Evolutionary conservation across 2,797 vertebrate species (phyloP).

Genomic region (Cryptoblepharus egeriae): DNA sequence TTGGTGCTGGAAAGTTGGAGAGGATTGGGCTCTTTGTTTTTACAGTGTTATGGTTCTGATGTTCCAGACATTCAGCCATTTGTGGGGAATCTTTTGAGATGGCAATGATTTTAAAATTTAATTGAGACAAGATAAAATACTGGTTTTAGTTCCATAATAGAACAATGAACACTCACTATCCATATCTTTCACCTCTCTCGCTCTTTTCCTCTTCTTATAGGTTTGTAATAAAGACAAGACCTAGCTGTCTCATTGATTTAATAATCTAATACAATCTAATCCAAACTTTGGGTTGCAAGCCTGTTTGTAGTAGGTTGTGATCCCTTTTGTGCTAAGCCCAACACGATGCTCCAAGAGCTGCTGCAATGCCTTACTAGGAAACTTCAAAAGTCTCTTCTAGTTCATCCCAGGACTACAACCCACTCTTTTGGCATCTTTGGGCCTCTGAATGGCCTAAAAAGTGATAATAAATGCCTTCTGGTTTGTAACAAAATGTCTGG

Average conservation of each 20-base stretch:
- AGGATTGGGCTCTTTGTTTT: conserved; percentile 45
- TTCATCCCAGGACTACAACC: too few relatives aligned
- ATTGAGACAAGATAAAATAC: conserved; percentile 59
- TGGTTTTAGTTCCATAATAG: conserved; percentile 1
- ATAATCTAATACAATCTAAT: neutral
- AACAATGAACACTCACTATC: neutral
- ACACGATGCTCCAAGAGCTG: too few relatives aligned
- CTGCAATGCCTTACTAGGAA: too few relatives aligned
- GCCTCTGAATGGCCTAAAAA: too few relatives aligned
- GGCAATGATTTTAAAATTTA: conserved; percentile 57
- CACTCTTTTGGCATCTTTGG: too few relatives aligned
- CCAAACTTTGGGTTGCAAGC: too few relatives aligned
- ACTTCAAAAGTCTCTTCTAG: too few relatives aligned
- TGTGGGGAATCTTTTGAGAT: conserved; percentile 55
- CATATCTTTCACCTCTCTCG: neutral
- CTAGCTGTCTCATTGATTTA: neutral
- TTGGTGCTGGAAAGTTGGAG: too few relatives aligned
- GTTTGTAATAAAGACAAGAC: neutral
- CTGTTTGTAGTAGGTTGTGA: too few relatives aligned
- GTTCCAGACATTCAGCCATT: conserved; percentile 63
- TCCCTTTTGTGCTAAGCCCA: too few relatives aligned
- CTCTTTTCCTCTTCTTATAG: neutral
- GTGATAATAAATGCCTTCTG: too few relatives aligned
- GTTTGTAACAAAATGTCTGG: too few relatives aligned
- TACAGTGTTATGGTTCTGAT: conserved; percentile 73